Evolutionary conservation across 1,140 invertebrate genomes (phyloP), one percentile per base, ranked within the genome.

Genomic region (Leptinotarsa lineolata): DNA sequence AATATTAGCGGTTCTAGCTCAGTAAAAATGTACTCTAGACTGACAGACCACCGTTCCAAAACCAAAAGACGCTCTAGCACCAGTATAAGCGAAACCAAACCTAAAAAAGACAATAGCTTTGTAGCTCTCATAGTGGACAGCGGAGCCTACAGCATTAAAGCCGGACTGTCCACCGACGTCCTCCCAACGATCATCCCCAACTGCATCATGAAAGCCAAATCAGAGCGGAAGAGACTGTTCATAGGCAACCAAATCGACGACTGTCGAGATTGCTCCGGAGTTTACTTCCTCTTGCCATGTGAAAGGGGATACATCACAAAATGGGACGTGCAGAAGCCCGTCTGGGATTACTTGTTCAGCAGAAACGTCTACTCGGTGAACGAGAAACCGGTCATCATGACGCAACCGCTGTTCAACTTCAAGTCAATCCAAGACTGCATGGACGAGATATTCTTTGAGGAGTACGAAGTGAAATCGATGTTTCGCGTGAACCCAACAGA

Each of bases 141-240:
- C 87, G 96, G 96, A 48, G 95, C 91, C 2, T 92, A 92, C 79
- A 91, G 89, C 1, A 91, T 92, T 4, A 98, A 98, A 91, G 91
- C 91, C 78, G 95, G 95, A 18, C 90, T 91, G 81, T 89, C 92
- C 6, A 90, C 86, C 39, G 88, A 91, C 73, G 85, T 86, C 64
- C 87, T 91, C 73, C 91, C 94, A 2, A 92, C 86, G 82, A 80
- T 95, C 16, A 90, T 99, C 77, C 96, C 96, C 3, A 99, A 99
- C 85, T 97, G 95, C 80, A 95, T 99, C 45, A 97, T 97, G 89
- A 99, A 99, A 89, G 96, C 96, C 1, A 99, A 99, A 85, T 97
- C 94, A 79, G 97, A 99, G 84, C 86, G 95, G 68, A 90, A 97
- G 1, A 88, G 97, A 72, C 92, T 95, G 2, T 99, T 99, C 83